Base-by-base conservation (phyloP, 2,113 vertebrate genomes). In the Thryonomys swinderianus region DNA sequence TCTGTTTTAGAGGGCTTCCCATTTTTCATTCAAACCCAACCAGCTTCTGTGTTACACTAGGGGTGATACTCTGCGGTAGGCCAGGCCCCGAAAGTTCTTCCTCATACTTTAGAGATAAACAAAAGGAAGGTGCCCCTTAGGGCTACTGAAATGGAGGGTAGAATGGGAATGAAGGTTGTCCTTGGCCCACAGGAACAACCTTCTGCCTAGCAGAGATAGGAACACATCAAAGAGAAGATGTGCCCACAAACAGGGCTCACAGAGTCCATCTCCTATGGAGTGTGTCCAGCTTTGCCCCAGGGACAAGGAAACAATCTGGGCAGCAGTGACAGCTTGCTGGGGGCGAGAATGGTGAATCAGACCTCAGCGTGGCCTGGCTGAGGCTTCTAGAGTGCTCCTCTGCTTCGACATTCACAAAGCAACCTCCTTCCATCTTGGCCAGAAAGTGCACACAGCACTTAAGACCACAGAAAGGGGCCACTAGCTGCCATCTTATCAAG, bases 1-100 rank as follows among this genome's bases (percentile, higher is more conserved):
- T 21, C 17, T 40, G 9, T 92, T 89, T 85, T 81, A 27, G 7
- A 76, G 59, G 74, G 74, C 76, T 95, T 81, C 42, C 27, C 45
- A 92, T 86, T 92, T 92, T 66, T 85, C 85, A 84, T 91, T 69
- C 73, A 86, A 89, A 78, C 0, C 73, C 17, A 91, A 95, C 78
- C 34, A 51, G 59, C 59, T 87, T 57, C 17, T 91, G 62, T 81
- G 88, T 89, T 57, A 82, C n/a, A 82, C 3, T 82, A 42, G 59
- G 88, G 3, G 55, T 91, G 88, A 85, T 80, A 51, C 16, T 51
- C 10, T 61, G 48, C 48, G 10, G 48, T 51, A 16, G 74, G 53
- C 20, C 87, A 64, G 27, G 45, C 30, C 7, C 66, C 55, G 62
- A 92, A 61, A 23, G 25, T 61, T 79, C 69, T 79, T 59, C 78